Base-by-base conservation (phyloP, 2,797 vertebrate genomes). In the Megalops cyprinoides region DNA sequence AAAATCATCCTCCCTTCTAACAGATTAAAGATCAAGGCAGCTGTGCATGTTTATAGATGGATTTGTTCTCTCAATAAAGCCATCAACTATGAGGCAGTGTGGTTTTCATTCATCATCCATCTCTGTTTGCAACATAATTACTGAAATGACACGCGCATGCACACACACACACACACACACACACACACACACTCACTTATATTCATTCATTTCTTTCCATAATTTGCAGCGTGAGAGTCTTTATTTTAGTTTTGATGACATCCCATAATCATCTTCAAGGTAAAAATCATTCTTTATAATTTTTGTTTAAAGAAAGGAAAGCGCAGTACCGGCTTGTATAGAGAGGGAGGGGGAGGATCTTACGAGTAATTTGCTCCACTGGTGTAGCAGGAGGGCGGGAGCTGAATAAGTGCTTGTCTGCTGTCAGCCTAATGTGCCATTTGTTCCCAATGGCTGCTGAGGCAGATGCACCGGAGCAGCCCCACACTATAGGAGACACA, bases 321-420 rank as follows among this genome's bases (percentile, higher is more conserved):
- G 51, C 15, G 15, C 51, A 53, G 12, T 15, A 53, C 18, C 71
- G 39, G 9, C 12, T 71, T 71, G 67, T 71, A 39, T 39, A 42
- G 39, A 39, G 39, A 31, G 39, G 55, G 56, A 15, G 34, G 62
- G 39, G 46, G 49, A 23, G 69, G 69, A n/a, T 75, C 48, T 74
- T 78, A 14, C 75, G 60, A 51, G 71, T 82, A 71, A 84, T 80
- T 69, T 67, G 75, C 73, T 76, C 76, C 58, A 76, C 51, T 44
- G 74, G 75, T 80, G 67, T 69, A 79, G 15, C 44, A 46, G 48
- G n/a, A 58, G 67, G 55, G 55, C 18, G 78, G 23, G 65, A 74
- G 81, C 65, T n/a, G 58, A 79, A 77, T 76, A 84, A 48, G 81
- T 82, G 81, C 78, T 80, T 73, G 75, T 76, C 78, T 77, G 74